phyloP scores from a whole-genome alignment of 2,113 vertebrate species.

The Microcebus lehilahytsara region DNA sequence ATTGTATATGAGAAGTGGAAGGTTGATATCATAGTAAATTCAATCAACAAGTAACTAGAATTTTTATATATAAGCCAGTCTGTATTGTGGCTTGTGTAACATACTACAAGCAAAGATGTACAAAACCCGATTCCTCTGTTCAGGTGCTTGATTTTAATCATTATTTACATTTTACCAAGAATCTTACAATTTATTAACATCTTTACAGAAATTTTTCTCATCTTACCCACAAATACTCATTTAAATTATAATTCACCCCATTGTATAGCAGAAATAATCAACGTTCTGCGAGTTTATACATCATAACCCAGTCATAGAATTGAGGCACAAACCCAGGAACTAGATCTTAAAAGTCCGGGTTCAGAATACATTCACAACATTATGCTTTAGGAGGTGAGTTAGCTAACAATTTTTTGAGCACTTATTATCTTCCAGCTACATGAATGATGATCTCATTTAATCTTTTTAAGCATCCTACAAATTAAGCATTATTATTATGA shows the following conservation, averaged over 20 bases:
- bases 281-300: neutral
- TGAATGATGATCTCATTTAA: neutral
- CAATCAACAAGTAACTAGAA: neutral
- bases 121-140: neutral
- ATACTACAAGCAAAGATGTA: constrained; percentile 7
- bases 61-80: neutral
- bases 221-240: neutral
- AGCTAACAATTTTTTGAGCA: neutral
- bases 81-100: neutral
- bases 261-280: neutral
- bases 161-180: neutral
- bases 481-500: neutral
- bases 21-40: neutral
- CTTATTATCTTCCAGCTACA: neutral
- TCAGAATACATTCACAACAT: neutral
- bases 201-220: neutral
- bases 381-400: neutral
- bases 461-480: neutral
- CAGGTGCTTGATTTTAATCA: constrained; percentile 47
- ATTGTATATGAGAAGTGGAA: neutral
- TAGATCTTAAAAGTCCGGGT: neutral
- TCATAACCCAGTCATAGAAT: neutral
- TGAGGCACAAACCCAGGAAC: neutral
- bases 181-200: neutral
- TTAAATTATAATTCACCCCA: neutral